phyloP scores from a whole-genome alignment of 2,888 invertebrate species.

The Saturnia japonica region DNA sequence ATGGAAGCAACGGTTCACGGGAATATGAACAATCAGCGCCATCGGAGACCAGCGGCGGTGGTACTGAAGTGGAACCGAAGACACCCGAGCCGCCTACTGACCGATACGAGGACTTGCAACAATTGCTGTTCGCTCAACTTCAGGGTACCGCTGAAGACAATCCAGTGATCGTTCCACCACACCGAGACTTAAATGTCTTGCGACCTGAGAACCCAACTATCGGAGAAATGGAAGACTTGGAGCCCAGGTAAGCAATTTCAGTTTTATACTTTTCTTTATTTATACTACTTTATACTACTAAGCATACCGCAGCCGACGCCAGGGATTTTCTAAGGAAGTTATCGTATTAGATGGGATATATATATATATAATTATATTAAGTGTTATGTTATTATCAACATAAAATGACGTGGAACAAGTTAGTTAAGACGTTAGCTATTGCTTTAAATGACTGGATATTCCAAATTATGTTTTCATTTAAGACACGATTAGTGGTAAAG shows the following conservation, averaged over 20 bases:
- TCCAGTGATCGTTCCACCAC: conserved; percentile 73
- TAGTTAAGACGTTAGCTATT: background rate
- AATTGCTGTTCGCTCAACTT: conserved; percentile 76
- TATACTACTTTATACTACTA: no score
- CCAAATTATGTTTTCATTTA: background rate
- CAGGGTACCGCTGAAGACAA: conserved; percentile 79
- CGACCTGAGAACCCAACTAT: conserved; percentile 86
- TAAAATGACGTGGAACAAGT: background rate
- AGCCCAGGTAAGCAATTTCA: conserved; percentile 72
- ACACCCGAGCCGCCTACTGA: conserved; percentile 79
- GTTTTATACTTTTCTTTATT: background rate
- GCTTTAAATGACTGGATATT: background rate
- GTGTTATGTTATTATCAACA: no score
- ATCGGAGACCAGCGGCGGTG: conserved; percentile 67
- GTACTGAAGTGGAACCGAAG: conserved; percentile 51
- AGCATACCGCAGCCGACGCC: no score
- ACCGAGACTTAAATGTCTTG: conserved; percentile 78
- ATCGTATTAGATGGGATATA: background rate
- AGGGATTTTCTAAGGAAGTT: no score
- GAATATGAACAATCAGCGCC: conserved; percentile 75
- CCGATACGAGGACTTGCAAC: conserved; percentile 83
- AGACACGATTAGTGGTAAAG: background rate
- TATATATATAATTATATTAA: background rate
- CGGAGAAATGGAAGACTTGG: conserved; percentile 84
- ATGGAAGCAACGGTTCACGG: conserved; percentile 68